Conservation (phyloP, 2,797 vertebrate species). For the Chaetophractus vellerosus region DNA sequence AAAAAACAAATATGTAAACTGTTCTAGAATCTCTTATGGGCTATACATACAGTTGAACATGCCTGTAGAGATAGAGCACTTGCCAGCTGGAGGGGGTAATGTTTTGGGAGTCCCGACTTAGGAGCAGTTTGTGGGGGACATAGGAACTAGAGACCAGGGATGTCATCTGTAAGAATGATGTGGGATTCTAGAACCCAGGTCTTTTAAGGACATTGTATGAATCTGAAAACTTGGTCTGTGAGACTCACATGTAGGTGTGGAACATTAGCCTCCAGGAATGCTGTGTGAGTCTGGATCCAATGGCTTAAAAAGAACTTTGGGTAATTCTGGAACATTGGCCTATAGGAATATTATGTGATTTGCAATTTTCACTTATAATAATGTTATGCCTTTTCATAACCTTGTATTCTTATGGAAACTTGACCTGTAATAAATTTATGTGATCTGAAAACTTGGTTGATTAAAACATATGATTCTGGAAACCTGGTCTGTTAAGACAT, state of each 20-base stretch:
- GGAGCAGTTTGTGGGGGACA: not conserved
- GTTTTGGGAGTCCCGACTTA: not conserved
- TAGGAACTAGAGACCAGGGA: not conserved
- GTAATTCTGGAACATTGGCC: not conserved
- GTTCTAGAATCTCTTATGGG: not conserved
- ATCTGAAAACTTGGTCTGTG: not conserved
- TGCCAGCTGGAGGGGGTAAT: not conserved
- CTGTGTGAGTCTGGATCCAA: not conserved
- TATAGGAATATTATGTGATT: constrained; percentile 25
- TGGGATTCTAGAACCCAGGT: constrained; percentile 2
- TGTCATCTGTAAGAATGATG: not conserved
- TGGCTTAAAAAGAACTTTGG: constrained; percentile 4
- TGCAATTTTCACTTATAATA: constrained; percentile 16
- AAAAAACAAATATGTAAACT: not conserved
- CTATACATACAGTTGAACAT: not conserved
- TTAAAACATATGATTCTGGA: constrained; percentile 48
- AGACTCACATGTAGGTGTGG: not conserved
- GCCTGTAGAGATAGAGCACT: not conserved
- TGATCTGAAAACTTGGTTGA: constrained; percentile 60
- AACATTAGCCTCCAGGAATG: not conserved
- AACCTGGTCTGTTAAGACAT: constrained; percentile 47
- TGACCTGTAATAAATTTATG: constrained; percentile 40
- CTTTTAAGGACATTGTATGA: not conserved
- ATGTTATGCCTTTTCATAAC: constrained; percentile 19
- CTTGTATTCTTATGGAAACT: constrained; percentile 43